Conservation (phyloP, 2,113 vertebrate genomes). For the Calyptomena viridis region DNA sequence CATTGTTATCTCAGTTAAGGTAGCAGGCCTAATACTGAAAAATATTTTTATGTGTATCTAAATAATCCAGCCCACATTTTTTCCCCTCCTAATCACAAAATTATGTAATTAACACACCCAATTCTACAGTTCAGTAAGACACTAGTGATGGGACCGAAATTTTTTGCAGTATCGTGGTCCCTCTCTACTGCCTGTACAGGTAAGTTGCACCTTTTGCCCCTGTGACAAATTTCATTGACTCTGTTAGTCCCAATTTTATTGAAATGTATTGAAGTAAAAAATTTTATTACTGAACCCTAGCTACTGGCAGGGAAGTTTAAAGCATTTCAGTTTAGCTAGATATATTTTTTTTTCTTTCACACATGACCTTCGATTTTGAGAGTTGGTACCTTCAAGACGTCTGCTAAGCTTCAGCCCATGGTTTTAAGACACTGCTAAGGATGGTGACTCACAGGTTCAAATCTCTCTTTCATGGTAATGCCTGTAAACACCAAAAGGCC, state of each 20-base stretch:
- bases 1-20: neutral
- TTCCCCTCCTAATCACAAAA: neutral
- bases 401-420: neutral
- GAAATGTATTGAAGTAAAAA: neutral
- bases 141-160: neutral
- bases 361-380: neutral
- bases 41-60: neutral
- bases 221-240: neutral
- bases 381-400: neutral
- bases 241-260: neutral
- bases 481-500: neutral
- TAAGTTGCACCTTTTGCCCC: neutral
- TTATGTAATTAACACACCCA: neutral
- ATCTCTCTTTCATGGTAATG: neutral
- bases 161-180: neutral
- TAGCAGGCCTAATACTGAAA: neutral
- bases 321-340: neutral
- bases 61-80: neutral
- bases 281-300: neutral
- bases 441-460: neutral
- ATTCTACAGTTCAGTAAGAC: neutral
- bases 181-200: rapidly evolving
- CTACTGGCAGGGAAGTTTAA: neutral
- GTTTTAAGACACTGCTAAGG: neutral
- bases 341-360: neutral